Evolutionary conservation across 2,888 invertebrate species (phyloP).

Genomic region (Caenorhabditis sp.): DNA sequence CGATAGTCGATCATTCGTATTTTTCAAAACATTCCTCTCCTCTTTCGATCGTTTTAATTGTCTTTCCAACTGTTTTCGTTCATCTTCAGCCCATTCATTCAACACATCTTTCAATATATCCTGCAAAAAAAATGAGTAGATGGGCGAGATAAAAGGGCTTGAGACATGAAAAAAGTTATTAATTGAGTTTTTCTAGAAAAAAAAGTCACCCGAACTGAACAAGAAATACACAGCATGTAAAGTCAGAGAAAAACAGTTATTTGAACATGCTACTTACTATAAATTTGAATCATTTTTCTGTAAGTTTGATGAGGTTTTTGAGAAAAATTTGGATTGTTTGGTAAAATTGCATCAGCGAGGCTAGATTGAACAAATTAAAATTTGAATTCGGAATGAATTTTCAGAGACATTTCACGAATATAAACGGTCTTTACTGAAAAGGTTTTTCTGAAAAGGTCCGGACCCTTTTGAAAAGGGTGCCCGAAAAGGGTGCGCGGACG

Average conservation of each 20-base stretch:
- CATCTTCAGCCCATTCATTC: constrained; percentile 56
- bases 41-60: constrained; percentile 52
- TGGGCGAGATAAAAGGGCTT: too few species aligned
- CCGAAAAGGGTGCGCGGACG: too few species aligned
- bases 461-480: too few species aligned
- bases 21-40: constrained; percentile 47
- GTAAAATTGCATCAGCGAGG: too few species aligned
- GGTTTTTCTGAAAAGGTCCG: too few species aligned
- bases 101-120: constrained; percentile 52
- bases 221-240: constrained; percentile 1
- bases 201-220: background rate
- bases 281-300: constrained; percentile 1
- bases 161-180: background rate
- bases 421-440: too few species aligned
- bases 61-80: constrained; percentile 46
- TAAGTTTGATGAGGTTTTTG: background rate
- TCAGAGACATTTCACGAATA: too few species aligned
- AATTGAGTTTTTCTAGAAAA: background rate
- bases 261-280: background rate
- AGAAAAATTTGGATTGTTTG: too few species aligned
- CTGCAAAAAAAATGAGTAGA: constrained; percentile 34
- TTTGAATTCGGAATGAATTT: too few species aligned
- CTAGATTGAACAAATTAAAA: background rate
- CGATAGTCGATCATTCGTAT: constrained; percentile 36
- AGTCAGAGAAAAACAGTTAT: background rate